phyloP scores from a whole-genome alignment of 2,113 vertebrate genomes.

The Percopsis transmontana region DNA sequence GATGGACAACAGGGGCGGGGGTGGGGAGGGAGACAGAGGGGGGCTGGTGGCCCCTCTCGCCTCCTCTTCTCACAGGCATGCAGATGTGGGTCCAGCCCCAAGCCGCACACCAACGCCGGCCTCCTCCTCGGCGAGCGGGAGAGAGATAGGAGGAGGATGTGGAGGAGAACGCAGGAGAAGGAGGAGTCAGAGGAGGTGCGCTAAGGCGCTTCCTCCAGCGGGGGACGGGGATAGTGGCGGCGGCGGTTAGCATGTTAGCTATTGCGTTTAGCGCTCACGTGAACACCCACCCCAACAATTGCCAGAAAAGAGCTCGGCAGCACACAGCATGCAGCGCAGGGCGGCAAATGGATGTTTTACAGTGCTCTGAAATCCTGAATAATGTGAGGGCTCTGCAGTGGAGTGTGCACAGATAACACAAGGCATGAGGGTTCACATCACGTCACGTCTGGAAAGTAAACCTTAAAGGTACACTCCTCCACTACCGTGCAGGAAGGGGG shows the following conservation, averaged over 20 bases:
- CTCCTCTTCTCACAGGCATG: slow-evolving; percentile 45
- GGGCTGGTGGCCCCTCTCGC: slow-evolving; percentile 48
- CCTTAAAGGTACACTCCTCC: slow-evolving; percentile 18
- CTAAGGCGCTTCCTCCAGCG: slow-evolving; percentile 23
- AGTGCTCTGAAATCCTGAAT: slow-evolving; percentile 46
- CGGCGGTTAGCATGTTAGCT: slow-evolving; percentile 69
- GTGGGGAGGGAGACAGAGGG: slow-evolving; percentile 21
- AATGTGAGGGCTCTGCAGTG: slow-evolving; percentile 44
- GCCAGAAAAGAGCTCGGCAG: no score
- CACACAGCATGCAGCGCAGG: no score
- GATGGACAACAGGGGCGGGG: not conserved
- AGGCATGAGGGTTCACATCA: not conserved
- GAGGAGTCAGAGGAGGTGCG: slow-evolving; percentile 36
- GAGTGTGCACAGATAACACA: not conserved
- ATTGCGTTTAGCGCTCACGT: slow-evolving; percentile 53
- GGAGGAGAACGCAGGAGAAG: not conserved
- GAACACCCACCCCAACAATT: slow-evolving; percentile 42
- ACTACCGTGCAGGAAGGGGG: no score
- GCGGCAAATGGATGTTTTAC: slow-evolving; percentile 34
- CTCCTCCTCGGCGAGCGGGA: slow-evolving; percentile 37
- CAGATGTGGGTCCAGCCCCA: slow-evolving; percentile 55
- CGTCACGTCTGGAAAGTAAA: slow-evolving; percentile 38
- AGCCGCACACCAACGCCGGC: slow-evolving; percentile 39
- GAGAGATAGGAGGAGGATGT: not conserved
- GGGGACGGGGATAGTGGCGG: slow-evolving; percentile 68